Base-by-base conservation (phyloP, 2,888 invertebrate species). In the Brachylomia viminalis region DNA sequence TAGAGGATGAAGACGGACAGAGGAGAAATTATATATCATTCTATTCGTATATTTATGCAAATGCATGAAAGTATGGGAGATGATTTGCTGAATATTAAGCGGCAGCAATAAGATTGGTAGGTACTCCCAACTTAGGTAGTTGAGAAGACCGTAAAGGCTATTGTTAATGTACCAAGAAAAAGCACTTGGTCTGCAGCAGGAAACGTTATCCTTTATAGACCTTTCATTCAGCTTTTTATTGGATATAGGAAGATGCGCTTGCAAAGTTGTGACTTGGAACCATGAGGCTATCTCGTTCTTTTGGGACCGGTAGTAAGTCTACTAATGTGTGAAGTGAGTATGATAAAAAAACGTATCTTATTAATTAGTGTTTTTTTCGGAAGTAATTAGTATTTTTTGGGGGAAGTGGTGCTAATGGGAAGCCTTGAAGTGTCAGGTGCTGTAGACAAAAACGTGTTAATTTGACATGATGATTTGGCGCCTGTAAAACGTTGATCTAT, bases 401-500 rank as follows among this genome's bases (percentile, higher is more conserved):
- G 72, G 61, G 69, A 72, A 83, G 58, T 58, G 15, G 2, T 54
- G 33, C 23, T 58, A 15, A 68, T 58, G 30, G 64, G 30, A 33
- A 45, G 15, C 79, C 81, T 83, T 83, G 65, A 67, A 47, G 15
- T 72, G 66, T 78, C 66, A 3, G 13, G 38, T 72, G 27, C 33
- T 10, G 47, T 64, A 45, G 27, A 67, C 59, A 67, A 80, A 80
- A 70, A 58, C 42, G 56, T 62, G 38, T 38, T 42, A 10, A 64
- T 56, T 77, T 38, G 20, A 52, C 47, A 23, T 45, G 47, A n/a
- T n/a, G 13, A 27, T 47, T 62, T 52, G 27, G 79, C 38, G 56
- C 38, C 13, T 54, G 7, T 72, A 13, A 11, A 30, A 49, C 23
- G 10, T 42, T 42, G 23, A 23, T 13, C 33, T 13, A 13, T 61